Percentiles rank a stretch among this genome's conserved stretches.
Evolutionary conservation across 2,888 invertebrate genomes (phyloP).

Genomic region (Oithona nana): DNA sequence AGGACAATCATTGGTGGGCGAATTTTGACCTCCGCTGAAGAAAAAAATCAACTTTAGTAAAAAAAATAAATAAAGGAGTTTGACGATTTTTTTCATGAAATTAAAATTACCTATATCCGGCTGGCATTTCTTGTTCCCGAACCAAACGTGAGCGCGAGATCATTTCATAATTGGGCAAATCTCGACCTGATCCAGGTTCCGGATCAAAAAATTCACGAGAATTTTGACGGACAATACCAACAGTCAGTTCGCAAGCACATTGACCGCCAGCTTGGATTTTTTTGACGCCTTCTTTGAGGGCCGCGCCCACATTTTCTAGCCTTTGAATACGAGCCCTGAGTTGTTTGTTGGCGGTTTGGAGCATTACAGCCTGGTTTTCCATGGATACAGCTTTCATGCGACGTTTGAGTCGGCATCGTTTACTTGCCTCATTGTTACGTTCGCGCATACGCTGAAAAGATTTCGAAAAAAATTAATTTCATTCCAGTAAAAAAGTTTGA

Average conservation of each 20-base stretch:
- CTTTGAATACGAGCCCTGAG: background rate
- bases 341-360: conserved; percentile 2
- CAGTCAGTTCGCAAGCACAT: conserved; percentile 2
- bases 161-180: background rate
- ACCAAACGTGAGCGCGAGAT: background rate
- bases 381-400: conserved; percentile 9
- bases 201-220: background rate
- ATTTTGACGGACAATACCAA: background rate
- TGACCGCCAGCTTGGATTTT: background rate
- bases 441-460: conserved; percentile 8
- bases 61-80: no score
- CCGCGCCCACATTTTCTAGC: background rate
- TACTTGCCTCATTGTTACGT: conserved; percentile 12
- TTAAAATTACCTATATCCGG: background rate
- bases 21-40: no score
- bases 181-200: background rate
- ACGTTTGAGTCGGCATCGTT: conserved; percentile 13
- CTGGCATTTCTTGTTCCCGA: background rate
- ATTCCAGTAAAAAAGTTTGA: no score
- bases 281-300: conserved; percentile 2
- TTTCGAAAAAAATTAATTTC: no score
- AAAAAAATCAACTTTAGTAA: no score
- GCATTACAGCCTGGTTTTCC: conserved; percentile 1
- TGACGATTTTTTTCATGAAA: no score
- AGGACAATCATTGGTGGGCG: no score